Conservation (phyloP, 2,888 invertebrate species). For the Andrena fulva region DNA sequence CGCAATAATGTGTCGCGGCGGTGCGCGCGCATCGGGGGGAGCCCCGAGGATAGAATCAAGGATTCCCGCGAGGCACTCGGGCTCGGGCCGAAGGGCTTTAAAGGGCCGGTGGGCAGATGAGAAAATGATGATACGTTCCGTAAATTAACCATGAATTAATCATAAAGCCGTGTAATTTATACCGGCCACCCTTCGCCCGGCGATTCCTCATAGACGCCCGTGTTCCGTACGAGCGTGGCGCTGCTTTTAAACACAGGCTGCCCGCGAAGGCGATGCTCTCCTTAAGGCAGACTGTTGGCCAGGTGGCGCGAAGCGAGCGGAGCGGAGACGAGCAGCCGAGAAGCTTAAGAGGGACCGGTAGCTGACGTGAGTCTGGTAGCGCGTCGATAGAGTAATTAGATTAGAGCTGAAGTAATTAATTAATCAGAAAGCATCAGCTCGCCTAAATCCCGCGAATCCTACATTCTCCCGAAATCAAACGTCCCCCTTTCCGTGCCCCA, state of each 20-base stretch:
- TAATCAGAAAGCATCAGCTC: too few relatives aligned
- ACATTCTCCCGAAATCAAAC: neutral
- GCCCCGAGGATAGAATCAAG: conserved; percentile 10
- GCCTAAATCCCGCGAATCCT: too few relatives aligned
- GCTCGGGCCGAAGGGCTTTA: neutral
- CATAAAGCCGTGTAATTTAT: conserved; percentile 39
- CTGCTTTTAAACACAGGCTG: conserved; percentile 8
- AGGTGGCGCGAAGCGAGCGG: too few relatives aligned
- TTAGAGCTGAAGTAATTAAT: too few relatives aligned
- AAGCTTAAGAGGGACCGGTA: too few relatives aligned
- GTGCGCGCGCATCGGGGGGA: too few relatives aligned
- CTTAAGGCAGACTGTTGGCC: too few relatives aligned
- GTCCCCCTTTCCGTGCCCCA: neutral
- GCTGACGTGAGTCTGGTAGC: too few relatives aligned
- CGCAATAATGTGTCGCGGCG: conserved; percentile 1
- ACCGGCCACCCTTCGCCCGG: conserved; percentile 6
- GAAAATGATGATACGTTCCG: conserved; percentile 57
- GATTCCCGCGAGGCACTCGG: neutral
- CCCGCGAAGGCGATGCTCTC: neutral
- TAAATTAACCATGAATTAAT: conserved; percentile 54
- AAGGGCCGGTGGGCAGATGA: conserved; percentile 30
- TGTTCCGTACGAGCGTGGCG: neutral
- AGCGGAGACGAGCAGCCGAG: too few relatives aligned
- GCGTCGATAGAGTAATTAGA: too few relatives aligned
- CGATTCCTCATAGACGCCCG: conserved; percentile 16